Evolutionary conservation across 1,140 invertebrate genomes (phyloP), one percentile per base, ranked within the genome.

Genomic region (Panagrolaimus sp.): DNA sequence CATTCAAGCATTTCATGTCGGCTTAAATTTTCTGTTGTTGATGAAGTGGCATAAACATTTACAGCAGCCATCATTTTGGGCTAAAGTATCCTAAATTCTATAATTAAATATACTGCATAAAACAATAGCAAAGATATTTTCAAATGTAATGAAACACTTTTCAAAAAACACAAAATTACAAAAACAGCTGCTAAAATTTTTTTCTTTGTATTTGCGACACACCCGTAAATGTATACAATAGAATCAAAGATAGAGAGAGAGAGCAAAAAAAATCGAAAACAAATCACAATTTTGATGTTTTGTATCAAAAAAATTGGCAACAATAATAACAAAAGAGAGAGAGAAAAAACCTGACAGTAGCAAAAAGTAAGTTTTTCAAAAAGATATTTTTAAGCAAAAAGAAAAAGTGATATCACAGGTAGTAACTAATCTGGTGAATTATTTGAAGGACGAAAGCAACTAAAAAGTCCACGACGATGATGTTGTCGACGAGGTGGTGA

Each of bases 1-100:
- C 96, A 99, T 66, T 90, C 88, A 53, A 98, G 85, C 90, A 98
- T 96, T 80, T 98, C 96, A 89, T 98, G 93, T 73, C 96, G 88
- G 81, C 93, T 97, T 14, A 98, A 86, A 85, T 98, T 98, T 76
- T 98, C 96, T 63, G 92, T 89, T 62, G 94, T 97, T 38, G 93
- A 92, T 87, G 93, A 96, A 75, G 96, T 57, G 1, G 51, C 51
- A 20, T n/a, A 57, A n/a, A 57, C 51, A 27, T 57, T 57, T 20
- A 57, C 51, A 57, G n/a, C n/a, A n/a, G 51, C 51, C 51, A 57
- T 57, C 51, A 27, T 57, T 57, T 25, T 38, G 7, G 31, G 7
- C 7, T 7, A 38, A 38, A 38, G n/a, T n/a, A n/a, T 4, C 31
- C 51, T 25, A 20, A 13, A 9, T 57, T 57, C 51, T n/a, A 57